These are phyloP conservation scores for Zaprionus camerounensis DNA, from an alignment of 1,140 invertebrate genomes.

Conservation along the genomic window DNA sequence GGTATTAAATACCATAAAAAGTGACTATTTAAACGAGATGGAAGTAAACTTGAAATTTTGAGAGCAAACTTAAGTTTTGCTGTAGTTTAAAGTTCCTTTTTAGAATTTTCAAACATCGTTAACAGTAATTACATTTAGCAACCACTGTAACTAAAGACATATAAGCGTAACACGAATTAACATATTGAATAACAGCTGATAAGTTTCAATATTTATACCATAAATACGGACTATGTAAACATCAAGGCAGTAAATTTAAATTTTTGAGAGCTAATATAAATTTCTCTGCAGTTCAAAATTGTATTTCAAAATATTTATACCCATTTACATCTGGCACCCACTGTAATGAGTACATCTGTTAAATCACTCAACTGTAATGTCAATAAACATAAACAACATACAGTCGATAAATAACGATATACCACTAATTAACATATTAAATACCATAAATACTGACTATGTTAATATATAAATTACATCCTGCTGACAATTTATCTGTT, in stretches of 20 bases:
- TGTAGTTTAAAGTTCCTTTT: no score
- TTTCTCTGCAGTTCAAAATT: no score
- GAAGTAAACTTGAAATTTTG: no score
- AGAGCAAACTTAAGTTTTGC: no score
- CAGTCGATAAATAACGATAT: not conserved
- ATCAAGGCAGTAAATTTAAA: not conserved
- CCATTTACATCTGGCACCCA: not conserved
- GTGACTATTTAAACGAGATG: not conserved
- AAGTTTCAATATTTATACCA: not conserved
- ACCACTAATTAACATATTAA: conserved; percentile 4
- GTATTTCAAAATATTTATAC: no score
- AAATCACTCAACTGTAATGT: not conserved
- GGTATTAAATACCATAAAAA: not conserved
- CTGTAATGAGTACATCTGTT: not conserved
- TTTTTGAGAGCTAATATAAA: no score
- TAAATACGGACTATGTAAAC: not conserved
- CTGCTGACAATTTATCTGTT: conserved; percentile 14
- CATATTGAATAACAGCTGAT: not conserved
- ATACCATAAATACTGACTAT: not conserved
- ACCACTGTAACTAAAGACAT: not conserved
- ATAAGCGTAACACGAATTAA: conserved; percentile 7
- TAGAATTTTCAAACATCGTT: no score
- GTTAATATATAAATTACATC: not conserved
- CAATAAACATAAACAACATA: conserved; percentile 20
- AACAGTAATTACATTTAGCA: no score